Evolutionary conservation across 2,888 invertebrate genomes (phyloP).

Genomic region (Notodonta ziczac): DNA sequence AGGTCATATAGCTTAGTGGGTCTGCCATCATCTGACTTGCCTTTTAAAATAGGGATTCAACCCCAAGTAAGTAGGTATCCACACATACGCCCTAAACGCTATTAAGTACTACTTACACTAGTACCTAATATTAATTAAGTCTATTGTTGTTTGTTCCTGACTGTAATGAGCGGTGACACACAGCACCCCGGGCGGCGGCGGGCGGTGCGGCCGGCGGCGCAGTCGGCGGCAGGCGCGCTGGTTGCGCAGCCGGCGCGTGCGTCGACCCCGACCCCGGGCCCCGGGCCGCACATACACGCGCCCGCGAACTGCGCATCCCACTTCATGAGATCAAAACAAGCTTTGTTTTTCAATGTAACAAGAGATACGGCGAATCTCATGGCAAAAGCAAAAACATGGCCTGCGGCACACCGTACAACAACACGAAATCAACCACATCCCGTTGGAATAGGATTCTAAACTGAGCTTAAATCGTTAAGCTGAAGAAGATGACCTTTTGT

Average conservation of each 20-base stretch:
- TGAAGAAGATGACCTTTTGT: conserved; percentile 5
- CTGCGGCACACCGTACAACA: neutral
- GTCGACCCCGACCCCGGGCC: conserved; percentile 12
- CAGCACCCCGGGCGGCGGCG: neutral
- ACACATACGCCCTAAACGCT: too few relatives aligned
- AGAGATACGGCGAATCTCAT: conserved; percentile 14
- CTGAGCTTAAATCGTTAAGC: neutral
- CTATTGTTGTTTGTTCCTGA: neutral
- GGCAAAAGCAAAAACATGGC: conserved; percentile 11
- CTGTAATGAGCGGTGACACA: conserved; percentile 2
- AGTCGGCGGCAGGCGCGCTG: neutral
- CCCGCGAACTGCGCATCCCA: conserved; percentile 11
- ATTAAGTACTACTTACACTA: too few relatives aligned
- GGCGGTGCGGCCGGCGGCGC: too few relatives aligned
- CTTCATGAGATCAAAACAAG: conserved; percentile 24
- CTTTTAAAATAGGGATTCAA: too few relatives aligned
- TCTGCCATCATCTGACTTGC: too few relatives aligned
- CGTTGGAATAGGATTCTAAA: conserved; percentile 3
- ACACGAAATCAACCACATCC: conserved; percentile 1
- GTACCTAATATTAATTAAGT: too few relatives aligned
- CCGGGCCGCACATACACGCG: neutral
- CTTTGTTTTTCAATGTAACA: conserved; percentile 22
- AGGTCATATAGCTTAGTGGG: too few relatives aligned
- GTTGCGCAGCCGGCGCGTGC: conserved; percentile 16
- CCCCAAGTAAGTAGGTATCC: too few relatives aligned